phyloP scores from a whole-genome alignment of 1,140 invertebrate genomes.

The Aphelinus atriplicis region DNA sequence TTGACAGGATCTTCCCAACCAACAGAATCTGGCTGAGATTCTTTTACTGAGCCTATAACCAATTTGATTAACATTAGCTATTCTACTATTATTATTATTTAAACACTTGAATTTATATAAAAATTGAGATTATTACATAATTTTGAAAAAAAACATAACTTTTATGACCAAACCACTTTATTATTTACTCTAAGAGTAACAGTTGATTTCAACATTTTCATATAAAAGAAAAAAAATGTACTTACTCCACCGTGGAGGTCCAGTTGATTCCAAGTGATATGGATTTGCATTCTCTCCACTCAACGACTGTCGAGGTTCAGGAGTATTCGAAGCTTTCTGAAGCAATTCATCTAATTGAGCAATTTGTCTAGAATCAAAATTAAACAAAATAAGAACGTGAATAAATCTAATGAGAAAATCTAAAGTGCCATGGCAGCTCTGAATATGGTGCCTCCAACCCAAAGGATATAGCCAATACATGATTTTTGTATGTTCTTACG shows the following conservation, averaged over 20 bases:
- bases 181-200: conserved; percentile 2
- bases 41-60: conserved; percentile 51
- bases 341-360: conserved; percentile 56
- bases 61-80: conserved; percentile 17
- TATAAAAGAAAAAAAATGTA: not conserved
- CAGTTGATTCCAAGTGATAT: conserved; percentile 44
- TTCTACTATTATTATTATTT: conserved; percentile 1
- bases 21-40: conserved; percentile 66
- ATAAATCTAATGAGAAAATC: too few relatives aligned
- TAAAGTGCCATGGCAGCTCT: too few relatives aligned
- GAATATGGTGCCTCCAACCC: too few relatives aligned
- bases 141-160: too few relatives aligned
- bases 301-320: conserved; percentile 51
- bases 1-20: conserved; percentile 66
- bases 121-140: too few relatives aligned
- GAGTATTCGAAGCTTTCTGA: conserved; percentile 50
- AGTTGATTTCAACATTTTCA: conserved; percentile 11
- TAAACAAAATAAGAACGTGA: not conserved
- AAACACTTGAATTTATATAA: not conserved
- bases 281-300: conserved; percentile 48
- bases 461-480: too few relatives aligned
- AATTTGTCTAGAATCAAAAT: conserved; percentile 49
- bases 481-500: too few relatives aligned
- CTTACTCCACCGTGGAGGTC: not conserved
- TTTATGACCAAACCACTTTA: not conserved